Evolutionary conservation across 2,888 invertebrate species (phyloP), one percentile per base, ranked within the genome.

Genomic region (Calliphora vomitoria): DNA sequence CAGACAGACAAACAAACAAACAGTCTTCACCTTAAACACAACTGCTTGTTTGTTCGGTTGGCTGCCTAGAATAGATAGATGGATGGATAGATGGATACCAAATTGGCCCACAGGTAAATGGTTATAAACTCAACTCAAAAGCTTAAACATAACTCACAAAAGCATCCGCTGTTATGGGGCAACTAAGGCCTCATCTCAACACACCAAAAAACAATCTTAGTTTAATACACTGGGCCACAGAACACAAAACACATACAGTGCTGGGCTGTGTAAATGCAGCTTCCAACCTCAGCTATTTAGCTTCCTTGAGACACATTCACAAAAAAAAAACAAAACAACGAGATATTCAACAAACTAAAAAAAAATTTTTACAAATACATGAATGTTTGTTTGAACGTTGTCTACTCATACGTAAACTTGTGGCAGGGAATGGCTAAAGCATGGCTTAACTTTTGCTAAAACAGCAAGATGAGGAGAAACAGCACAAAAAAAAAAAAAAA

Each of bases 41-140:
- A 64, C 31, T 72, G 78, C 55, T 83, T 31, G 50, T 20, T 20
- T 80, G 60, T 35, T 13, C 8, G 50, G 31, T 47, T 69, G 38
- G 20, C 44, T 58, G 58, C 50, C n/a, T 71, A 72, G 78, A 6
- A 72, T 55, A 11, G 38, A 62, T 50, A 55, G 31, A 78, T 58
- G 68, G 64, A 85, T 74, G 69, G 55, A 55, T 69, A 71, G 74
- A 87, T 79, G 74, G 74, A 75, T 79, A 75, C 85, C 79, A 82
- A 87, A 87, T 87, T 87, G 85, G 85, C 85, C 87, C 79, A 87
- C 74, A 85, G 87, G 87, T 84, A 80, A 87, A 85, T 85, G 69
- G 82, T 64, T 85, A 74, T 79, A 85, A 85, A 85, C 78, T 74
- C 68, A 62, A 76, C 44, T 68, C 74, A 74, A 79, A 84, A 82